These are phyloP conservation scores for Pyrgus malvae DNA, from an alignment of 2,888 invertebrate species.

Conservation along the genomic window DNA sequence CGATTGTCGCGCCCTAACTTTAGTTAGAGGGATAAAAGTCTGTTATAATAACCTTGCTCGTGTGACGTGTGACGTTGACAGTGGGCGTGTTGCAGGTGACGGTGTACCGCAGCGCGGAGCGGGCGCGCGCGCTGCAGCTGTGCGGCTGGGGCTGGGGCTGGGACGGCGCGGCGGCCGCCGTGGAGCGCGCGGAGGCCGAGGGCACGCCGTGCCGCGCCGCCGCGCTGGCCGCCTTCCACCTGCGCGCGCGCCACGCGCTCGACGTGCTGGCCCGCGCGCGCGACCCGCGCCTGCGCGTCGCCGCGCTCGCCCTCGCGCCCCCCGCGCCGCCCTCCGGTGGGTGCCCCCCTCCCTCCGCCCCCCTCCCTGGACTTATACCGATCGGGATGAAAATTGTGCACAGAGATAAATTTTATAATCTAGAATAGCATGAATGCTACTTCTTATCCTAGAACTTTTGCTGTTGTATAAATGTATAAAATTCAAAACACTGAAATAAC, in stretches of 20 bases:
- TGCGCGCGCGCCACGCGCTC: constrained; percentile 91
- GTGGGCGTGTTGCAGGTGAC: constrained; percentile 41
- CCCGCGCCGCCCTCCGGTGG: constrained; percentile 89
- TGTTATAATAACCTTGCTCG: no score
- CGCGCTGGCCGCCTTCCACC: constrained; percentile 94
- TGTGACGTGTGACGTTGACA: neutral
- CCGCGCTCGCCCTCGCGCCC: constrained; percentile 89
- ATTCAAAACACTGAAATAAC: no score
- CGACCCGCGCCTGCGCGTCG: constrained; percentile 61
- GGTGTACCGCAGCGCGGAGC: constrained; percentile 83
- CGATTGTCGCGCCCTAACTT: no score
- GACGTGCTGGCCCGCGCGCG: constrained; percentile 90
- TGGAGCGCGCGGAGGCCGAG: constrained; percentile 86
- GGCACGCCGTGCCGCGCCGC: constrained; percentile 90
- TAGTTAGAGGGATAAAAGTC: no score
- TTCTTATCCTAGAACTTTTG: no score
- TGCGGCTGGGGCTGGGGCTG: constrained; percentile 95
- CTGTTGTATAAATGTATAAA: no score
- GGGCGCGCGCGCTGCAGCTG: constrained; percentile 90
- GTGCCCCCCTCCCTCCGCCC: no score
- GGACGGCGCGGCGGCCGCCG: constrained; percentile 78
- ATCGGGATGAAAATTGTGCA: no score
- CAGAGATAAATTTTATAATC: no score
- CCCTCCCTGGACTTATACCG: no score
- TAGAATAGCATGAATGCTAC: no score